Evolutionary conservation across 2,888 invertebrate genomes (phyloP).

Genomic region (Amiota mariae): DNA sequence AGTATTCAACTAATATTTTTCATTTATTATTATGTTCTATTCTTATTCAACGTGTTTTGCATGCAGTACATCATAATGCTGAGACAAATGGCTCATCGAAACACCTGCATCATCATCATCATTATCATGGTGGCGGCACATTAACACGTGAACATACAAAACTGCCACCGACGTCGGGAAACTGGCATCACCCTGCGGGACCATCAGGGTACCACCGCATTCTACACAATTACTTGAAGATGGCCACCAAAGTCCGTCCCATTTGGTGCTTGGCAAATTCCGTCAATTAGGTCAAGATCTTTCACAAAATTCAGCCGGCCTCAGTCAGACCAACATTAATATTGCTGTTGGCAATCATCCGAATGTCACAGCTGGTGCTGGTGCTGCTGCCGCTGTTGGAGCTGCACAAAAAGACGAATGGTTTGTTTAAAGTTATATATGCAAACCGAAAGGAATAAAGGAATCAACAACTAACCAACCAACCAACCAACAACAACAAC

Average conservation of each 20-base stretch:
- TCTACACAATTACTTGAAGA: conserved; percentile 76
- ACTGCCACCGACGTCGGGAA: conserved; percentile 85
- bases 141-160: conserved; percentile 76
- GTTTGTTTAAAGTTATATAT: conserved; percentile 90
- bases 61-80: conserved; percentile 74
- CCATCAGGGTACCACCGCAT: conserved; percentile 75
- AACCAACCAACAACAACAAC: too few species aligned
- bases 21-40: neutral
- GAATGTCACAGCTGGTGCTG: conserved; percentile 62
- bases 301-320: conserved; percentile 75
- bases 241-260: conserved; percentile 90
- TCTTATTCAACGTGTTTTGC: neutral
- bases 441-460: conserved; percentile 21
- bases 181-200: conserved; percentile 96
- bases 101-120: conserved; percentile 74
- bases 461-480: neutral
- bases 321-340: conserved; percentile 67
- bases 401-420: conserved; percentile 92
- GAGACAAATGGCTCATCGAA: conserved; percentile 82
- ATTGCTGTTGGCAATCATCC: conserved; percentile 61
- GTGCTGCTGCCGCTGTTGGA: conserved; percentile 52
- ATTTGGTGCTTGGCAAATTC: conserved; percentile 94
- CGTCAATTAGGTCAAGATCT: conserved; percentile 75
- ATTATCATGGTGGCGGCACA: conserved; percentile 74
- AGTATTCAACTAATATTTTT: neutral